A percentile compares a stretch with the other conserved stretches of the same genome.
These are phyloP conservation scores for Sphyrna mokarran DNA, from an alignment of 2,113 vertebrate species.

Conservation along the genomic window DNA sequence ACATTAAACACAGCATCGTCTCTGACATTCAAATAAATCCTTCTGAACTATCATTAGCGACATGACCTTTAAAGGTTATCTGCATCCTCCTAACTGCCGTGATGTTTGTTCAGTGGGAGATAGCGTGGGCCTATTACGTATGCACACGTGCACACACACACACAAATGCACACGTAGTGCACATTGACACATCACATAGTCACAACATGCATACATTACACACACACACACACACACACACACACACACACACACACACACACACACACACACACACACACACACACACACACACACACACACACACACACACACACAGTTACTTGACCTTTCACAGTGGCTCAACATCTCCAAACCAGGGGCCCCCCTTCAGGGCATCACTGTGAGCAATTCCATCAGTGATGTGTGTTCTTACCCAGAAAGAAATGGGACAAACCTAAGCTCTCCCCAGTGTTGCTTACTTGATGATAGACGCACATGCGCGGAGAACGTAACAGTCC, in stretches of 20 bases:
- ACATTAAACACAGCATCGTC: background rate
- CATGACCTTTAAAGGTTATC: conserved; percentile 24
- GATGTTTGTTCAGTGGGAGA: background rate
- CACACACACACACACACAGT: background rate
- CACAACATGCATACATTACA: no score
- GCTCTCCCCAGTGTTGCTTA: background rate
- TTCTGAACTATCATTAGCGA: conserved; percentile 8
- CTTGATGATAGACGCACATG: background rate
- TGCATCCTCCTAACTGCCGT: background rate
- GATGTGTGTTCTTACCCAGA: background rate
- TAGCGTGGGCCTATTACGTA: background rate
- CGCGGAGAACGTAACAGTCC: background rate
- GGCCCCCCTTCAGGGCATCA: background rate
- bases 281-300: no score
- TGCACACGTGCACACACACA: background rate
- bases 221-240: no score
- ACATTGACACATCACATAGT: no score
- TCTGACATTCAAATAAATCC: background rate
- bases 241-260: background rate
- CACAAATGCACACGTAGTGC: no score
- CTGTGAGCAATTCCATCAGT: background rate
- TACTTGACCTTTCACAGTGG: background rate
- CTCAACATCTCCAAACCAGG: background rate
- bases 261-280: background rate
- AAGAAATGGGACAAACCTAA: background rate